Conservation (phyloP, 2,888 invertebrate genomes). For the Hypena proboscidalis region DNA sequence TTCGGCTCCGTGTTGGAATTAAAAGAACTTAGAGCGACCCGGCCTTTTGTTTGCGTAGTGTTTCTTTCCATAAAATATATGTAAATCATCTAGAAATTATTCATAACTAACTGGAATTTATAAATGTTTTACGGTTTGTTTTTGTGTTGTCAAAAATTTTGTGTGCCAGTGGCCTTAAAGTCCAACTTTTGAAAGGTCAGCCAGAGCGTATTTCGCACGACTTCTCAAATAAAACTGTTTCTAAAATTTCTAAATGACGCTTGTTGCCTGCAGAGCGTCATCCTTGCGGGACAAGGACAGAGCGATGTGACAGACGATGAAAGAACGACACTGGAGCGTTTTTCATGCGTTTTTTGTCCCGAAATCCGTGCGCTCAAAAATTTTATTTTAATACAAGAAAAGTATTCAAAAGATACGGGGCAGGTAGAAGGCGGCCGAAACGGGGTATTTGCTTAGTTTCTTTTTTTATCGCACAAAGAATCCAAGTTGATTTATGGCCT, state of each 20-base stretch:
- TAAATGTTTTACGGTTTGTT: slow-evolving; percentile 68
- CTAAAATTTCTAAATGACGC: slow-evolving; percentile 65
- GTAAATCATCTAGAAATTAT: slow-evolving; percentile 76
- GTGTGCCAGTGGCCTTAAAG: slow-evolving; percentile 40
- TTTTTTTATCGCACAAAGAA: slow-evolving; percentile 78
- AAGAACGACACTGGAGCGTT: slow-evolving; percentile 67
- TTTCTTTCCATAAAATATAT: slow-evolving; percentile 71
- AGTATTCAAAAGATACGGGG: slow-evolving; percentile 82
- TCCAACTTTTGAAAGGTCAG: slow-evolving; percentile 37
- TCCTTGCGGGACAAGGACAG: slow-evolving; percentile 64
- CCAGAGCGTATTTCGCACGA: slow-evolving; percentile 43
- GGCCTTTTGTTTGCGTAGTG: slow-evolving; percentile 70
- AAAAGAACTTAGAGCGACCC: slow-evolving; percentile 70
- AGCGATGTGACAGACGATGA: slow-evolving; percentile 51
- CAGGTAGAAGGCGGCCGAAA: slow-evolving; percentile 74
- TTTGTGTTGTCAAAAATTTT: slow-evolving; percentile 46
- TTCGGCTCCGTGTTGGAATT: slow-evolving; percentile 71
- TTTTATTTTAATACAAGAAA: slow-evolving; percentile 84
- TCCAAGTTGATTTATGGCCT: slow-evolving; percentile 79
- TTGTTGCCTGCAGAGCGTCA: slow-evolving; percentile 58
- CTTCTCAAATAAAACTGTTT: slow-evolving; percentile 50
- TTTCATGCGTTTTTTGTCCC: slow-evolving; percentile 81
- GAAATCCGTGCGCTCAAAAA: slow-evolving; percentile 78
- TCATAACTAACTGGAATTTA: slow-evolving; percentile 77
- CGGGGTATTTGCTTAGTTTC: slow-evolving; percentile 81